A percentile compares a stretch with the other conserved stretches of the same genome.
phyloP scores from a whole-genome alignment of 2,888 invertebrate genomes.

The Cataglyphis altisquamis region DNA sequence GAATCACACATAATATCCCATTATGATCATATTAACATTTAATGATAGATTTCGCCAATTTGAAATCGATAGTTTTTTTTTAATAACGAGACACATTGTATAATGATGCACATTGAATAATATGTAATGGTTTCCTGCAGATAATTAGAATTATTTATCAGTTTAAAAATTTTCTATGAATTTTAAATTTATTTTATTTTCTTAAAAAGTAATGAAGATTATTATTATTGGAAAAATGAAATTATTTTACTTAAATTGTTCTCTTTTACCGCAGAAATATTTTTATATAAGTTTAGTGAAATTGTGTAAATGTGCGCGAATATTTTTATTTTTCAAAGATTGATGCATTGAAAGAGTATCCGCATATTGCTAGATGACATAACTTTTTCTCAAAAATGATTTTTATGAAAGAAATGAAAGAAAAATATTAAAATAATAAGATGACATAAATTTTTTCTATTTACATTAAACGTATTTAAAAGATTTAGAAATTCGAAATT shows the following conservation, averaged over 20 bases:
- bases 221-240: not conserved
- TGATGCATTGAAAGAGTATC: conserved; percentile 8
- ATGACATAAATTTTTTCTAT: not conserved
- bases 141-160: not conserved
- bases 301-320: not conserved
- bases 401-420: not conserved
- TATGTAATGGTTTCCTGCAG: not conserved
- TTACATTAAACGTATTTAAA: not conserved
- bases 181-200: not conserved
- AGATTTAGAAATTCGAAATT: not conserved
- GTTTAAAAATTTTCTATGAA: conserved; percentile 1
- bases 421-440: conserved; percentile 16
- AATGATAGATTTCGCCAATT: not conserved
- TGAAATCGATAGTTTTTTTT: not conserved
- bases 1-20: not conserved
- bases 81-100: not conserved
- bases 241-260: conserved; percentile 24
- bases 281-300: conserved; percentile 49
- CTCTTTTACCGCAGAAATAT: conserved; percentile 7
- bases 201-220: conserved; percentile 5
- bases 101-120: not conserved
- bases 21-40: not conserved
- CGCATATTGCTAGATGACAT: not conserved
- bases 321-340: conserved; percentile 9
- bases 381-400: conserved; percentile 7